These are phyloP conservation scores for Tachysurus vachellii DNA, from an alignment of 2,113 vertebrate species.

Conservation along the genomic window DNA sequence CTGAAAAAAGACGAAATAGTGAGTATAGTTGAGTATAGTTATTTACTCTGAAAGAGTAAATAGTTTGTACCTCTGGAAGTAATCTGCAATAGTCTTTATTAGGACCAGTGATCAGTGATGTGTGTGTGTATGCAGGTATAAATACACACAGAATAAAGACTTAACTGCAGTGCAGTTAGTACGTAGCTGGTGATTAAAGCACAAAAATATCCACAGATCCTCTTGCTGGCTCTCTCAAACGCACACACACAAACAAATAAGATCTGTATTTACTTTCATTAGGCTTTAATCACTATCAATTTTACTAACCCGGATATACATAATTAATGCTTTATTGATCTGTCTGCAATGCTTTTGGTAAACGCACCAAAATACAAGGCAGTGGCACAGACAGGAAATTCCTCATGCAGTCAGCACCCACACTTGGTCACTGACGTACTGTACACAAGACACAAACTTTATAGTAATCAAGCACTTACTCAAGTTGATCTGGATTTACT, in stretches of 20 bases:
- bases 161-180: neutral
- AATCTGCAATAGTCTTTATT: neutral
- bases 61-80: neutral
- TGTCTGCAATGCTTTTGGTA: slow-evolving; percentile 9
- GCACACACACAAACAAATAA: neutral
- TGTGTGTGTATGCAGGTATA: neutral
- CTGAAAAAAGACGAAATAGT: too few species aligned
- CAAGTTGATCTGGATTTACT: neutral
- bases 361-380: slow-evolving; percentile 6
- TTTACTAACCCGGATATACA: neutral
- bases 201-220: neutral
- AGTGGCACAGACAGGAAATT: slow-evolving; percentile 30
- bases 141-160: neutral
- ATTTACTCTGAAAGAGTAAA: too few species aligned
- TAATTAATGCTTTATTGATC: slow-evolving; percentile 46
- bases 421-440: neutral
- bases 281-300: neutral
- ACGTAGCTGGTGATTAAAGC: neutral
- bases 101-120: neutral
- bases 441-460: neutral
- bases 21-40: too few species aligned
- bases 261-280: neutral
- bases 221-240: neutral
- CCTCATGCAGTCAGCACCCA: neutral
- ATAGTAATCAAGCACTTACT: neutral